phyloP scores from a whole-genome alignment of 2,888 invertebrate genomes.

The Drosophila affinis region DNA sequence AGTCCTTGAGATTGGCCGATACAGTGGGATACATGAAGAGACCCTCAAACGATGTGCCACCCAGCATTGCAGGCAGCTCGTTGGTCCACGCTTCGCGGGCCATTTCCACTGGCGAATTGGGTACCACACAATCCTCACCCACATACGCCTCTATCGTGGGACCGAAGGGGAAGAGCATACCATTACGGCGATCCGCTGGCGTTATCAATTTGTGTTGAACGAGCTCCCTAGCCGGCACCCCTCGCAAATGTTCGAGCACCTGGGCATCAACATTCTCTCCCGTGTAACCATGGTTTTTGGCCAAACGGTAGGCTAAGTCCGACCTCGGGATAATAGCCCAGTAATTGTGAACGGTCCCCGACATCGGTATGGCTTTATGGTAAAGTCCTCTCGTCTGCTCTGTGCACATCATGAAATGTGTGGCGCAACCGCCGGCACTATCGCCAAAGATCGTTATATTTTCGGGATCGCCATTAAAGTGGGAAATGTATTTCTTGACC shows the following conservation, averaged over 20 bases:
- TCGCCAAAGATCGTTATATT: slow-evolving; percentile 85
- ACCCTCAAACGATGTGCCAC: slow-evolving; percentile 81
- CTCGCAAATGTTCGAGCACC: slow-evolving; percentile 81
- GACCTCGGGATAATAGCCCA: slow-evolving; percentile 73
- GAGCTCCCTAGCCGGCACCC: slow-evolving; percentile 70
- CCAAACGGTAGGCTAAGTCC: slow-evolving; percentile 79
- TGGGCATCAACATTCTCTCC: slow-evolving; percentile 80
- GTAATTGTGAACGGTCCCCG: slow-evolving; percentile 74
- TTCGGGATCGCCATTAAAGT: slow-evolving; percentile 84
- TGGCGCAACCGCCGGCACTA: slow-evolving; percentile 84
- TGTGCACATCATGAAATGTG: slow-evolving; percentile 84
- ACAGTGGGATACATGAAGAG: slow-evolving; percentile 74
- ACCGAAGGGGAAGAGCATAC: slow-evolving; percentile 72
- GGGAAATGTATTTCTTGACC: slow-evolving; percentile 84
- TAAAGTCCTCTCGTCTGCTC: slow-evolving; percentile 83
- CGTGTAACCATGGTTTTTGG: slow-evolving; percentile 78
- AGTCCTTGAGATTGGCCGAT: slow-evolving; percentile 48
- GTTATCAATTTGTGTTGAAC: slow-evolving; percentile 71
- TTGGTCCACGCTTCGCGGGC: slow-evolving; percentile 79
- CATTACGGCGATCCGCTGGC: slow-evolving; percentile 69
- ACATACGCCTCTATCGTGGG: slow-evolving; percentile 81
- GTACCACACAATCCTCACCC: slow-evolving; percentile 75
- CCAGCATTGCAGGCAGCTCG: slow-evolving; percentile 77
- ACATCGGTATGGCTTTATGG: slow-evolving; percentile 82
- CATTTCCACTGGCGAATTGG: slow-evolving; percentile 74